A percentile compares a stretch with the other conserved stretches of the same genome.
phyloP scores from a whole-genome alignment of 2,113 vertebrate species.

The Vanacampus margaritifer region DNA sequence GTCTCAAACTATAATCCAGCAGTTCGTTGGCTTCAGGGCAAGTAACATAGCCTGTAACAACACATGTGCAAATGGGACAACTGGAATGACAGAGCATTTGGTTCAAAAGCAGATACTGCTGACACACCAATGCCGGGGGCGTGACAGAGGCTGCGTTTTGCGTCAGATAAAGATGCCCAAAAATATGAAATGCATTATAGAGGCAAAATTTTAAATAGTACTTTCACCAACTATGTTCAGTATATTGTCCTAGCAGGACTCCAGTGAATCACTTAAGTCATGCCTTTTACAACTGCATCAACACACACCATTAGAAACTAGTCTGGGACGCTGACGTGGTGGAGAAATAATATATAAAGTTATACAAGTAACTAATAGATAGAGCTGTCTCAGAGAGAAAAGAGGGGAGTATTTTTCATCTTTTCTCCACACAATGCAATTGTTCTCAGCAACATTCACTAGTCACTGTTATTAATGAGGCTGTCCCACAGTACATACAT shows the following conservation, averaged over 20 bases:
- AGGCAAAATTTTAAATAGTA: background rate
- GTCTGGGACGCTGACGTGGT: conserved; percentile 36
- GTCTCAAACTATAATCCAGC: background rate
- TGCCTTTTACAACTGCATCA: conserved; percentile 16
- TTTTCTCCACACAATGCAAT: conserved; percentile 73
- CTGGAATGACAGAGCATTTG: background rate
- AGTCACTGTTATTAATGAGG: conserved; percentile 74
- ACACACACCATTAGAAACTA: conserved; percentile 61
- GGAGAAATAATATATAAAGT: conserved; percentile 70
- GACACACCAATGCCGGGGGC: background rate
- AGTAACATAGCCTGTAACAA: background rate
- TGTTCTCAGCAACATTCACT: conserved; percentile 65
- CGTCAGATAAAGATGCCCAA: background rate
- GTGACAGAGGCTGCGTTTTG: background rate
- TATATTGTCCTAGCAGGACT: background rate
- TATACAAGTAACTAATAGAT: conserved; percentile 75
- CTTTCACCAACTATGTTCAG: background rate
- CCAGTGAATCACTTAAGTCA: conserved; percentile 1
- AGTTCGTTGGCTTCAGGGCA: background rate
- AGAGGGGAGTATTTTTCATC: conserved; percentile 68
- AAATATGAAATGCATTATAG: background rate
- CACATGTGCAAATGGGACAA: conserved; percentile 1
- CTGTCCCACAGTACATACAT: conserved; percentile 49
- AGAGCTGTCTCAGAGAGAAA: conserved; percentile 56
- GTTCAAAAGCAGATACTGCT: conserved; percentile 2